These are phyloP conservation scores for Clarias batrachus DNA, from an alignment of 2,113 vertebrate species.

Conservation along the genomic window DNA sequence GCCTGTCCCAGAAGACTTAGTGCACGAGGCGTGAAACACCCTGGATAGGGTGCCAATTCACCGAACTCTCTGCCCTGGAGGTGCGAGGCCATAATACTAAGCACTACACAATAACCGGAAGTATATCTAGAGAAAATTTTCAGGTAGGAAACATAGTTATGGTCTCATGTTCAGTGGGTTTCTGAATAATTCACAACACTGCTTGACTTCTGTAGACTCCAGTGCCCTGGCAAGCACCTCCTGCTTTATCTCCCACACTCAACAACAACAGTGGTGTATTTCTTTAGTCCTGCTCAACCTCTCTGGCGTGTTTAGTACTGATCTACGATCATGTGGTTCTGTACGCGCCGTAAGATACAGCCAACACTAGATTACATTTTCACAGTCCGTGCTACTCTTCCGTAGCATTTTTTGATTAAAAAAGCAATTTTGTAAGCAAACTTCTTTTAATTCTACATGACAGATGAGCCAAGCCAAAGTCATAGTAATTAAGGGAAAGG, in stretches of 20 bases:
- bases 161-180: neutral
- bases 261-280: constrained; percentile 8
- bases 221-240: neutral
- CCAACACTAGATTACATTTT: constrained; percentile 2
- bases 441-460: neutral
- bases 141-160: constrained; percentile 32
- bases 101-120: neutral
- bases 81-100: no score
- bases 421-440: neutral
- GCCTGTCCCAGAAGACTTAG: no score
- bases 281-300: neutral
- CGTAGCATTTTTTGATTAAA: neutral
- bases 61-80: no score
- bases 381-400: neutral
- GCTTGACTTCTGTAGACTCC: constrained; percentile 8
- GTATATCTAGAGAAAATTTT: neutral
- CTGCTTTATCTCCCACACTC: constrained; percentile 28
- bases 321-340: neutral
- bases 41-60: no score
- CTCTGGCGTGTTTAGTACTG: neutral
- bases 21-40: no score
- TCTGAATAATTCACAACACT: constrained; percentile 50
- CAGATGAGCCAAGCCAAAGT: constrained; percentile 26
- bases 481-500: neutral
- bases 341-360: neutral